A percentile compares a stretch with the other conserved stretches of the same genome.
Conservation (phyloP, 2,797 vertebrate genomes). For the Anableps anableps region DNA sequence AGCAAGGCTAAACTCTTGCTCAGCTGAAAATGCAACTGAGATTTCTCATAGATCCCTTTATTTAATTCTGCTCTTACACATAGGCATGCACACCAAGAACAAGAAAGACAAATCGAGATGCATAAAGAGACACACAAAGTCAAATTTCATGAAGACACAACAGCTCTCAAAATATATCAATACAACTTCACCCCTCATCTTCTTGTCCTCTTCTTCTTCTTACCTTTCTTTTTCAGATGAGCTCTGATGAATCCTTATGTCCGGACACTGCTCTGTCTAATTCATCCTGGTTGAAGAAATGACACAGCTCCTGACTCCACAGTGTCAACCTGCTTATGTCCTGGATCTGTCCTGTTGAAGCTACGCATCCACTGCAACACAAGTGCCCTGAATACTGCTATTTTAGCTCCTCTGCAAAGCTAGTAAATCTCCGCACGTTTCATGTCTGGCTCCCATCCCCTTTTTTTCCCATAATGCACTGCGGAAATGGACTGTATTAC, state of each 20-base stretch:
- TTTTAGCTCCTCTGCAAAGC: conserved; percentile 69
- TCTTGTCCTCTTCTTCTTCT: conserved; percentile 37
- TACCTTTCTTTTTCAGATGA: conserved; percentile 60
- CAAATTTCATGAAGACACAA: conserved; percentile 39
- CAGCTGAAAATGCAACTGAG: conserved; percentile 44
- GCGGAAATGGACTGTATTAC: conserved; percentile 64
- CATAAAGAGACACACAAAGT: conserved; percentile 9
- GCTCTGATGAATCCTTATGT: conserved; percentile 62
- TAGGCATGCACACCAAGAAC: conserved; percentile 20
- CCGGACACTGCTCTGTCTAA: conserved; percentile 59
- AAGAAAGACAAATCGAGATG: conserved; percentile 24
- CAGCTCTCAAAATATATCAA: conserved; percentile 36
- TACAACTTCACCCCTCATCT: conserved; percentile 56
- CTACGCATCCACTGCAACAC: conserved; percentile 49
- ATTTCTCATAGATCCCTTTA: conserved; percentile 32
- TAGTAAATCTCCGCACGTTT: conserved; percentile 72
- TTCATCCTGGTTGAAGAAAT: conserved; percentile 48
- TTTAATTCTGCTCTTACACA: conserved; percentile 14
- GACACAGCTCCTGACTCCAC: conserved; percentile 43
- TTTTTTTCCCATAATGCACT: conserved; percentile 73
- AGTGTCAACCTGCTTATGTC: conserved; percentile 51
- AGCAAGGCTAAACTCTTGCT: conserved; percentile 49
- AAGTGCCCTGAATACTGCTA: conserved; percentile 57
- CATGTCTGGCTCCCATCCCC: conserved; percentile 58
- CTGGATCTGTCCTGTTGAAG: conserved; percentile 46